Evolutionary conservation across 2,797 vertebrate genomes (phyloP).

Genomic region (Prionace glauca): DNA sequence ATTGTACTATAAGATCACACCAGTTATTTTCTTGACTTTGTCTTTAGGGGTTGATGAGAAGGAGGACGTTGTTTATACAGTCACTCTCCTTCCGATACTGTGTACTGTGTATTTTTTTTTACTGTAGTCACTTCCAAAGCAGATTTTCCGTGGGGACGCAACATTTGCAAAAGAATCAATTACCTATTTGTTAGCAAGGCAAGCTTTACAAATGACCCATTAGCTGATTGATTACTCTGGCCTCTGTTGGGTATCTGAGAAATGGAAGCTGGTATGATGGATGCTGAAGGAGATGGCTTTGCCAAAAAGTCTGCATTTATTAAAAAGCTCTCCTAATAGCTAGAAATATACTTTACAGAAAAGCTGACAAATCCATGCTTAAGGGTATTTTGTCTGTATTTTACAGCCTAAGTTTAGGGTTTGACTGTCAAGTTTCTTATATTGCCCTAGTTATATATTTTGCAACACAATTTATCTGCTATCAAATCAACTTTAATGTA

Average conservation of each 20-base stretch:
- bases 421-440: background rate
- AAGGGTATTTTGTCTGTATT: conserved; percentile 37
- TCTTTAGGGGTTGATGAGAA: background rate
- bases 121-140: conserved; percentile 1
- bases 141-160: conserved; percentile 58
- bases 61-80: background rate
- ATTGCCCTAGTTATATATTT: background rate
- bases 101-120: background rate
- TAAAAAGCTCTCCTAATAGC: conserved; percentile 60
- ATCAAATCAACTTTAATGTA: background rate
- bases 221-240: conserved; percentile 71
- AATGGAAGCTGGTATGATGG: conserved; percentile 59
- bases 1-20: background rate
- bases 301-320: conserved; percentile 63
- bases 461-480: background rate
- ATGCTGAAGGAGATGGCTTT: conserved; percentile 57
- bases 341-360: conserved; percentile 63
- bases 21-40: background rate
- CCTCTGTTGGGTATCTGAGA: conserved; percentile 54
- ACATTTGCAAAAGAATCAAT: conserved; percentile 72
- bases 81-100: background rate
- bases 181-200: conserved; percentile 70
- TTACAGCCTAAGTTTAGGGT: background rate
- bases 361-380: conserved; percentile 67
- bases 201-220: conserved; percentile 72